Conservation (phyloP, 2,797 vertebrate species). For the Tragelaphus oryx region DNA sequence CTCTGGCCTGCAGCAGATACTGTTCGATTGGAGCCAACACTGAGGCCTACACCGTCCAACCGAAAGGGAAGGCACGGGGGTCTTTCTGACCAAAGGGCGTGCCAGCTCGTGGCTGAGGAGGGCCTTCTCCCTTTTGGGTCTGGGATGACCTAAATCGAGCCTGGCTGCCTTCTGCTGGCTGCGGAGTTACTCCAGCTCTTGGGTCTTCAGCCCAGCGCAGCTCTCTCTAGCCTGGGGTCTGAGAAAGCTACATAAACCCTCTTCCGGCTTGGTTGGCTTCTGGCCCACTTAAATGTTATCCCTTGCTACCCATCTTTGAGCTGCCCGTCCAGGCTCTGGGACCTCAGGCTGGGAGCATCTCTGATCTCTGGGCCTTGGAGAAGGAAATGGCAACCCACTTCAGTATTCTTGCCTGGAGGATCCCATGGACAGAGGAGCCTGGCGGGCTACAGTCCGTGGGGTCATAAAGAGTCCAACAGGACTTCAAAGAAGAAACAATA, state of each 20-base stretch:
- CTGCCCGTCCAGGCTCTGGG: background rate
- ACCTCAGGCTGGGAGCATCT: background rate
- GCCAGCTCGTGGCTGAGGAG: background rate
- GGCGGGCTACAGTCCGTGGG: background rate
- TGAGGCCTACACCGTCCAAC: background rate
- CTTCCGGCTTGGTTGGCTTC: background rate
- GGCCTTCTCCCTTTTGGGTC: background rate
- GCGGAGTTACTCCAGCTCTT: background rate
- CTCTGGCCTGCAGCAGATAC: background rate
- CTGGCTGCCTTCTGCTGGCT: background rate
- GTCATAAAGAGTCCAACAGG: background rate
- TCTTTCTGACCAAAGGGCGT: background rate
- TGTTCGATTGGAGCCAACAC: background rate
- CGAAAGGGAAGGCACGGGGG: accelerated
- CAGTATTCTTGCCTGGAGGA: background rate
- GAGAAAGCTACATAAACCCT: background rate
- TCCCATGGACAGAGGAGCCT: background rate
- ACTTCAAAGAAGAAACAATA: background rate
- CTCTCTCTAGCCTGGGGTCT: background rate
- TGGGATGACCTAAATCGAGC: background rate
- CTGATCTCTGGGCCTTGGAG: background rate
- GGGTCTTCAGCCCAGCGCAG: background rate
- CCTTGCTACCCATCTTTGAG: no score
- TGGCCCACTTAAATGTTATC: no score
- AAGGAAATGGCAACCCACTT: background rate